Evolutionary conservation across 2,797 vertebrate species (phyloP).

Genomic region (Eulemur coronatus): DNA sequence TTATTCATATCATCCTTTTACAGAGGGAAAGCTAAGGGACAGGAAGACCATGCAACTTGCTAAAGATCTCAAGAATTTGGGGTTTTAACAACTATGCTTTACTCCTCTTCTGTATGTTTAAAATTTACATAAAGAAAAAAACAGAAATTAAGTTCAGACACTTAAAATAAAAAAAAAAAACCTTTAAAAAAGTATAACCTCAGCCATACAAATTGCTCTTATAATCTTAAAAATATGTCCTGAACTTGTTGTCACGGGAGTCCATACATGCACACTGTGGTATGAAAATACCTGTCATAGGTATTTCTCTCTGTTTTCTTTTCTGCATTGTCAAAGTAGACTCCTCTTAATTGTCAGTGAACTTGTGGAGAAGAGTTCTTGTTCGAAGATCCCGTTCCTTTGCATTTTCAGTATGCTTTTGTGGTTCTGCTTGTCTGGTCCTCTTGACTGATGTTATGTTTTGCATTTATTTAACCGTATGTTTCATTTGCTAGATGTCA

Average conservation of each 20-base stretch:
- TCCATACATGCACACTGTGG: background rate
- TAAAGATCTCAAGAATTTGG: background rate
- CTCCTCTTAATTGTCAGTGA: background rate
- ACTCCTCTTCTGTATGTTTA: background rate
- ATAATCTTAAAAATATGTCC: background rate
- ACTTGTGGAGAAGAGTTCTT: background rate
- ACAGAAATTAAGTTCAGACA: background rate
- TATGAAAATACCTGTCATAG: background rate
- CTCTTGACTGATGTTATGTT: conserved; percentile 51
- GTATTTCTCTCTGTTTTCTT: background rate
- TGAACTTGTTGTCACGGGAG: background rate
- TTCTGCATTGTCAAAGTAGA: background rate
- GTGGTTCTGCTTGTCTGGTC: conserved; percentile 1
- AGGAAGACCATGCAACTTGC: background rate
- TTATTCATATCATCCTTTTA: background rate
- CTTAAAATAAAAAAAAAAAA: background rate
- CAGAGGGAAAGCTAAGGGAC: background rate
- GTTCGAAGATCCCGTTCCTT: background rate
- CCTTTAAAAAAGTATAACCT: background rate
- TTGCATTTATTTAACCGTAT: conserved; percentile 55
- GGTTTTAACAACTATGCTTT: background rate
- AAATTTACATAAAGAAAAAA: background rate
- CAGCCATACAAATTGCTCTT: background rate
- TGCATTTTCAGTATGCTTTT: background rate
- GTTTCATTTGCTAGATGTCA: conserved; percentile 60